Evolutionary conservation across 1,140 invertebrate genomes (phyloP), one percentile per base, ranked within the genome.

Genomic region (Triops cancriformis): DNA sequence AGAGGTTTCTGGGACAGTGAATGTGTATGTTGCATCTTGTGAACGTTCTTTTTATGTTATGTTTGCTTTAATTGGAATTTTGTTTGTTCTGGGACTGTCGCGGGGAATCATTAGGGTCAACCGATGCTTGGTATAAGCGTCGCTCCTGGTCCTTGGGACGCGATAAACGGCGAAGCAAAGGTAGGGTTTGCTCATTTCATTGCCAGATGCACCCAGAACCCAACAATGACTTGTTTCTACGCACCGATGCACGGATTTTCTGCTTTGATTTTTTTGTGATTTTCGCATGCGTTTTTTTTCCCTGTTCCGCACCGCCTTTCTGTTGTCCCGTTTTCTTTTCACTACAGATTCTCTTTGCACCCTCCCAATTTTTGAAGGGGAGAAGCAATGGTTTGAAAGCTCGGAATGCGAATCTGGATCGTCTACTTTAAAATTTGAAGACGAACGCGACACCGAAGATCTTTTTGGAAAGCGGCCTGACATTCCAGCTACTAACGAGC

Each of bases 101-200:
- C 14, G 28, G 31, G 31, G 26, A 76, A 79, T 28, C 73, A 73
- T 23, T 73, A 78, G 77, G 72, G 42, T 74, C 77, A 73, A 42
- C 72, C 41, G 77, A 78, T 73, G 72, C 77, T 78, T 78, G 77
- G 77, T 80, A 73, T 73, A 80, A 80, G 77, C 77, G 77, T 79
- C 80, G 81, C 31, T 82, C 81, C n/a, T 80, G 79, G 80, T 82
- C 81, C 72, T 74, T 82, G 76, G 79, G 80, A 23, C 80, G 80
- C 28, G 80, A 82, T 26, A 81, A 81, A 73, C 76, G 73, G 45
- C 72, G 73, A 31, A 76, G 75, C 51, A 81, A 79, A 81, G 80
- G 80, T 81, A 76, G 76, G 80, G 31, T 27, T 37, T 26, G 64
- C 76, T 14, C 76, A 27, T 43, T 45, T 72, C 72, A 18, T 41